Conservation (phyloP, 2,888 invertebrate genomes). For the Dendrolimus houi region DNA sequence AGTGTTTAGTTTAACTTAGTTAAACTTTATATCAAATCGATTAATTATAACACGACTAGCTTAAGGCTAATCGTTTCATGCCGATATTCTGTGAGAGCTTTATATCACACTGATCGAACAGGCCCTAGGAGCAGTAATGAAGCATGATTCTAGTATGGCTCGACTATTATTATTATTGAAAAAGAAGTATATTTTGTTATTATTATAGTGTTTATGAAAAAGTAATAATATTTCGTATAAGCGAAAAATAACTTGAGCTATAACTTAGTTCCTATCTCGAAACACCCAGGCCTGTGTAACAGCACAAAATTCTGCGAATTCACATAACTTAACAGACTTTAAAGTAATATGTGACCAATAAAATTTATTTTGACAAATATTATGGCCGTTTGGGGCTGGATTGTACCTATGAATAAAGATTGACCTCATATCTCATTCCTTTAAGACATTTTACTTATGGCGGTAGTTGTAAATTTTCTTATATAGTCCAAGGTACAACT, state of each 20-base stretch:
- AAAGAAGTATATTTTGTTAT: too few relatives aligned
- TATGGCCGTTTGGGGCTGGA: conserved; percentile 27
- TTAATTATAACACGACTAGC: too few relatives aligned
- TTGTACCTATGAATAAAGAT: conserved; percentile 53
- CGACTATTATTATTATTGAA: too few relatives aligned
- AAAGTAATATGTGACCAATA: conserved; percentile 3
- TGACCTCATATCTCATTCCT: conserved; percentile 50
- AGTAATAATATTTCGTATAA: not conserved
- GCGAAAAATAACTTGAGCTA: not conserved
- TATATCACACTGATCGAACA: too few relatives aligned
- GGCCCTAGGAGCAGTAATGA: too few relatives aligned
- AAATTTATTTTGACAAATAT: conserved; percentile 51
- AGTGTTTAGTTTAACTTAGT: too few relatives aligned
- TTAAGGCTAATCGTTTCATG: too few relatives aligned
- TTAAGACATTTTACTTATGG: conserved; percentile 55
- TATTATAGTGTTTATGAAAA: too few relatives aligned
- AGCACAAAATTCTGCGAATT: not conserved
- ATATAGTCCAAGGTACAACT: not conserved
- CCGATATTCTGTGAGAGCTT: too few relatives aligned
- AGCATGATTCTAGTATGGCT: too few relatives aligned
- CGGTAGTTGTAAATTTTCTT: conserved; percentile 53
- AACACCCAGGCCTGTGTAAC: not conserved
- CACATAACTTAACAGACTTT: not conserved
- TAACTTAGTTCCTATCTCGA: not conserved
- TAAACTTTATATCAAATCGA: too few relatives aligned